Conservation (phyloP, 2,888 invertebrate genomes). For the Xylophagus ater region DNA sequence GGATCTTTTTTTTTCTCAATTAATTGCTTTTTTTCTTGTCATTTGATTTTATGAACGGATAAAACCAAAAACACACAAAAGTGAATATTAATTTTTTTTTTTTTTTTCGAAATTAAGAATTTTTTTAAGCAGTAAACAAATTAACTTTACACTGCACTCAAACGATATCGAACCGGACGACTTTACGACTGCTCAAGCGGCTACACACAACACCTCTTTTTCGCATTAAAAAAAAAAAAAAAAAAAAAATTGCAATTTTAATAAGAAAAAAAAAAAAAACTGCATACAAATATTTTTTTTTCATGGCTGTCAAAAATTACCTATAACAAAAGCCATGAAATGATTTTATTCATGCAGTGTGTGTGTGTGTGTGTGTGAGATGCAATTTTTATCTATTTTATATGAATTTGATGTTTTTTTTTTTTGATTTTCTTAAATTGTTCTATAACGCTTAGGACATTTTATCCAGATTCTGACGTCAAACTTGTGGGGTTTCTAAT, state of each 20-base stretch:
- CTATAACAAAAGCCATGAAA: background rate
- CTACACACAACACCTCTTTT: background rate
- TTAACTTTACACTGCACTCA: background rate
- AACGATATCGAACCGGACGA: background rate
- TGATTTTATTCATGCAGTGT: background rate
- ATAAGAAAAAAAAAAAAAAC: background rate
- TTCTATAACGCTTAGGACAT: too few species aligned
- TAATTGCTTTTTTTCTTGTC: too few species aligned
- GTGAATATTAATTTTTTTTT: constrained; percentile 1
- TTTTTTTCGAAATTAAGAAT: background rate
- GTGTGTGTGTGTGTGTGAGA: background rate
- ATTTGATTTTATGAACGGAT: too few species aligned
- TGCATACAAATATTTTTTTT: background rate
- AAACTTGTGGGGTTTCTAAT: too few species aligned
- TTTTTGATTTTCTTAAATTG: too few species aligned
- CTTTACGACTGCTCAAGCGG: background rate
- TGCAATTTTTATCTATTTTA: background rate
- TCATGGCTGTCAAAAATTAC: background rate
- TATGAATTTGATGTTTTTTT: background rate
- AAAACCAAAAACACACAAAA: constrained; percentile 6
- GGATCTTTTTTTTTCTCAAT: too few species aligned
- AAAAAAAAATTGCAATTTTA: background rate
- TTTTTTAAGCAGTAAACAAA: background rate
- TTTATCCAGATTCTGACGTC: too few species aligned
- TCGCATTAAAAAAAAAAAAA: background rate